Evolutionary conservation across 2,797 vertebrate species (phyloP), one percentile per base, ranked within the genome.

Genomic region (Sorex maritimensis): DNA sequence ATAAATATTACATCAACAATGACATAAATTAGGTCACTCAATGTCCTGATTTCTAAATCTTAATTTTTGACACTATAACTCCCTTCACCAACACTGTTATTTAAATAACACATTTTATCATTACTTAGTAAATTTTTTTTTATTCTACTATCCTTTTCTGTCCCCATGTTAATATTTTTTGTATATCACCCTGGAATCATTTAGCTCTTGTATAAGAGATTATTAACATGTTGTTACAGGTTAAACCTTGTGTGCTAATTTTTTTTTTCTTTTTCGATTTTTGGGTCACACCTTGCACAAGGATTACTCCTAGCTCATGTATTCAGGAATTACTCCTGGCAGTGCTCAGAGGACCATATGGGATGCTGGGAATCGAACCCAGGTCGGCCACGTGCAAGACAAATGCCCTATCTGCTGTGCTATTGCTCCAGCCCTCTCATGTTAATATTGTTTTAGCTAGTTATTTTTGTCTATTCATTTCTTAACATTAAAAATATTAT

Each of bases 1-100:
- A 6, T 67, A 80, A 94, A 78, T 90, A n/a, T 88, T 46, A 68
- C 23, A 72, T n/a, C 73, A 41, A 94, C 46, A 82, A 85, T 71
- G 46, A 74, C 49, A 92, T 81, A 67, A 89, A 74, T 90, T 46
- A 52, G n/a, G 84, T 92, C 55, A 52, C 1, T 86, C 41, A 77
- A 15, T 85, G n/a, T 73, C 4, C 28, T 83, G 9, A 68, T 92
- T 21, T 52, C 55, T 82, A 90, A 88, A 52, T 21, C 41, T 65
- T 74, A 73, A 73, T 77, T 89, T 74, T 90, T 90, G 65, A 58
- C 23, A 84, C n/a, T 0, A 8, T 81, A 91, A 83, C 11, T 3
- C 26, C 5, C 2, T 86, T 91, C 77, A 17, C 72, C 82, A 80
- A 83, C 0, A 23, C 24, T 52, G 26, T 38, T 52, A 46, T 30